Conservation (phyloP, 2,888 invertebrate species). For the Caenorhabditis afra region DNA sequence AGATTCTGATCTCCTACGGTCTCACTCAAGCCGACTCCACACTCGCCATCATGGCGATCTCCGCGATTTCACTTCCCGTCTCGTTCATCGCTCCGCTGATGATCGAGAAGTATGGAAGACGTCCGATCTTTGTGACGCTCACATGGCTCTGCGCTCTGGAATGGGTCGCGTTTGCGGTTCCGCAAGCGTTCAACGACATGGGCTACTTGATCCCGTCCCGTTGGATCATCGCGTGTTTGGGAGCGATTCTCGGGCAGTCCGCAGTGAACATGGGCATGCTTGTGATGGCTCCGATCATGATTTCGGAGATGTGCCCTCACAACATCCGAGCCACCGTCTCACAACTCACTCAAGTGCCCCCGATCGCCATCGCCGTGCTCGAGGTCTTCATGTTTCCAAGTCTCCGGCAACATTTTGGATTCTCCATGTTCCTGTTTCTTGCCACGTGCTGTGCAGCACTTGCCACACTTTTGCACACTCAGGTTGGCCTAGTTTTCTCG, state of each 20-base stretch:
- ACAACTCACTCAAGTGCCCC: slow-evolving; percentile 73
- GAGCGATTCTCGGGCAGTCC: slow-evolving; percentile 67
- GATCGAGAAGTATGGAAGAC: slow-evolving; percentile 71
- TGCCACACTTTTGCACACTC: slow-evolving; percentile 55
- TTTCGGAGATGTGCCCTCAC: slow-evolving; percentile 76
- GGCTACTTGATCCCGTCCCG: slow-evolving; percentile 13
- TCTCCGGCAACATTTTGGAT: slow-evolving; percentile 65
- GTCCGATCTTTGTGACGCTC: slow-evolving; percentile 72
- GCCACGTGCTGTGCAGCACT: slow-evolving; percentile 55
- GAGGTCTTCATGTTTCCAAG: slow-evolving; percentile 73
- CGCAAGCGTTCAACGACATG: slow-evolving; percentile 68
- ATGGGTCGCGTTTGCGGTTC: slow-evolving; percentile 68
- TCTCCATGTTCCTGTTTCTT: slow-evolving; percentile 68
- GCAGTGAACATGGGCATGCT: slow-evolving; percentile 74
- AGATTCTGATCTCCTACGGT: slow-evolving; percentile 72
- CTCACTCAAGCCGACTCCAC: slow-evolving; percentile 71
- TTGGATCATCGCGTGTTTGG: slow-evolving; percentile 58
- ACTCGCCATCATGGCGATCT: slow-evolving; percentile 68
- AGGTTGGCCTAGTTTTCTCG: slow-evolving; percentile 27
- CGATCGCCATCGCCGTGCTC: slow-evolving; percentile 71
- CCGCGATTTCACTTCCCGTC: slow-evolving; percentile 69
- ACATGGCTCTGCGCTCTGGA: slow-evolving; percentile 71
- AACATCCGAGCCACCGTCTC: slow-evolving; percentile 71
- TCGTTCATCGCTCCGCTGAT: slow-evolving; percentile 71
- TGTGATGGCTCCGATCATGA: slow-evolving; percentile 75